A percentile compares a stretch with the other conserved stretches of the same genome.
Evolutionary conservation across 2,888 invertebrate species (phyloP).

Genomic region (Pheosia tremula): DNA sequence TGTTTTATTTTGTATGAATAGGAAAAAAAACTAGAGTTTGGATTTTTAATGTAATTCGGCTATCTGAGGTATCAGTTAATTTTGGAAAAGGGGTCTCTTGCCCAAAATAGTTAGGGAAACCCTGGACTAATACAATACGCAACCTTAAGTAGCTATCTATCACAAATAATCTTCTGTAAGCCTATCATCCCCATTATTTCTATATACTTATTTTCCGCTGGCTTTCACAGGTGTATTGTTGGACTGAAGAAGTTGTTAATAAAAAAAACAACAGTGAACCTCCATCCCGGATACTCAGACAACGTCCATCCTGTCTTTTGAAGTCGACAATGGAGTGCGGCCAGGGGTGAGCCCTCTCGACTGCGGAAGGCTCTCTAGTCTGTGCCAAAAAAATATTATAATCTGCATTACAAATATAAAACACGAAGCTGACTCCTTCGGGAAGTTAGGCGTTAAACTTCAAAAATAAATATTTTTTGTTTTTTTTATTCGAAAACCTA

Average conservation of each 20-base stretch:
- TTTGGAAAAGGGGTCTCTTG: no score
- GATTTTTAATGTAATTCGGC: no score
- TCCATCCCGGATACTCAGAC: constrained; percentile 34
- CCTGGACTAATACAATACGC: no score
- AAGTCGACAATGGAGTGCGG: constrained; percentile 27
- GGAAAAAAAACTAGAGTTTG: no score
- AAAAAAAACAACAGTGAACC: constrained; percentile 28
- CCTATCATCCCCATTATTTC: neutral
- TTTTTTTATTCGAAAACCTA: neutral
- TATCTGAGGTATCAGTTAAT: no score
- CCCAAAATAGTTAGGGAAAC: no score
- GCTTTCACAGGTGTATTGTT: constrained; percentile 12
- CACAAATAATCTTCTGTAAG: neutral
- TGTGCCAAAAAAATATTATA: neutral
- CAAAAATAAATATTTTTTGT: no score
- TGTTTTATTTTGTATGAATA: no score
- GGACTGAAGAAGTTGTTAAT: constrained; percentile 16
- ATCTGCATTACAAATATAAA: no score
- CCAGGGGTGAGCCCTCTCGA: constrained; percentile 5
- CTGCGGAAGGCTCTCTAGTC: neutral
- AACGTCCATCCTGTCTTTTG: constrained; percentile 38
- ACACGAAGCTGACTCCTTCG: no score
- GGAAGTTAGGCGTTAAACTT: no score
- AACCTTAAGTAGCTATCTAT: neutral
- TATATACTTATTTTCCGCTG: neutral